Evolutionary conservation across 2,888 invertebrate genomes (phyloP), one percentile per base, ranked within the genome.

Genomic region (Tridacna gigas): DNA sequence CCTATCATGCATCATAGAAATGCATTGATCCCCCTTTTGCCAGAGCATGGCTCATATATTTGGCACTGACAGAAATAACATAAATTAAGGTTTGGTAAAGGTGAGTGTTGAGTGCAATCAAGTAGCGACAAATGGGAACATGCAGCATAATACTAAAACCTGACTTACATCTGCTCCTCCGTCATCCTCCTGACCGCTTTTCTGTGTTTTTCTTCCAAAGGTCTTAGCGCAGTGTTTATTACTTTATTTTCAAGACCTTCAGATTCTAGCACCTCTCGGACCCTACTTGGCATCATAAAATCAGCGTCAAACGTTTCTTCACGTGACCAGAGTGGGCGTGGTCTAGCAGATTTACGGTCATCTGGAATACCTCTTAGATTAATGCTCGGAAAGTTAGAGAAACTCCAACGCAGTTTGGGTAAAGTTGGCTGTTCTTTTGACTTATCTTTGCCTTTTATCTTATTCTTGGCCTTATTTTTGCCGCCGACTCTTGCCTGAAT

Each of bases 251-350:
- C 77, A 0, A 90, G 75, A 3, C 91, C 91, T 75, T 91, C 91
- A 13, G 87, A 83, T 67, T 88, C 80, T 12, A 91, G 77, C 45
- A 90, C 85, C 73, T 91, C 89, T 11, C 90, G 83, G 12, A 91
- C 88, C 48, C 86, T 83, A 26, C 81, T 86, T 11, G 90, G 91
- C 89, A 90, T 89, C 87, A 90, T 89, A 61, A 86, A 90, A 76
- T 90, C 90, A 56, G 83, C 84, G 63, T 90, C 90, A 74, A 84
- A 82, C 20, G 82, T 81, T 1, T 84, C 86, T 18, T 86, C 86
- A 20, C 79, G 81, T n/a, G 76, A 69, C 67, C 47, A 65, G 18
- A 78, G 25, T 4, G 65, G n/a, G 18, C 69, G 79, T 22, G 74
- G 47, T 20, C 20, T 60, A 26, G 73, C 20, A 47, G 74, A 66